A percentile compares a stretch with the other conserved stretches of the same genome.
Conservation (phyloP, 2,888 invertebrate genomes). For the Apodemia duryi region DNA sequence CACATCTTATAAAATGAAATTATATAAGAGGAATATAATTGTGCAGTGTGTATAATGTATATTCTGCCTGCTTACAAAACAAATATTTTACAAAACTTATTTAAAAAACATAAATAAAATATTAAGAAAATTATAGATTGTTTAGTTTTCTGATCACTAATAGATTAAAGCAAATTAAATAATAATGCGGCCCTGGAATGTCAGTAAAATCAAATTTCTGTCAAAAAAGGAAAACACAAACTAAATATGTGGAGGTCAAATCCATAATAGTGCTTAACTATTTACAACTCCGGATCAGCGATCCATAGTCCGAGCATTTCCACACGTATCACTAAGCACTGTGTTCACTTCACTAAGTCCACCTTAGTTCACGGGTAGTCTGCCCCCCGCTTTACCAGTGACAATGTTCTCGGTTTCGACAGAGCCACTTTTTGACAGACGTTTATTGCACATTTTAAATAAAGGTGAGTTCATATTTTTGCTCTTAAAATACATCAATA, state of each 20-base stretch:
- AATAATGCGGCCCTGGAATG: neutral
- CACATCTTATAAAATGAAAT: no score
- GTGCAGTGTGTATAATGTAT: no score
- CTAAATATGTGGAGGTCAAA: conserved; percentile 47
- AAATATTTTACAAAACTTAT: no score
- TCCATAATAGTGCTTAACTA: conserved; percentile 65
- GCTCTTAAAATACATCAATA: neutral
- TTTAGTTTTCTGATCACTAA: no score
- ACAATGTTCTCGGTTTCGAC: conserved; percentile 63
- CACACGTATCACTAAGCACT: conserved; percentile 47
- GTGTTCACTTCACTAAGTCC: conserved; percentile 21
- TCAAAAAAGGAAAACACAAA: conserved; percentile 1
- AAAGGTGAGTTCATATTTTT: neutral
- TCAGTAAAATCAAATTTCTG: neutral
- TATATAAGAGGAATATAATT: no score
- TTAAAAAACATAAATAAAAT: no score
- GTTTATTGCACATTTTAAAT: conserved; percentile 12
- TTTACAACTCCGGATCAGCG: conserved; percentile 56
- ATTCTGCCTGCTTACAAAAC: no score
- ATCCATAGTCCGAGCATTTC: conserved; percentile 34
- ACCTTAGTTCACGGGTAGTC: conserved; percentile 25
- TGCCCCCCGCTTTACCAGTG: conserved; percentile 68
- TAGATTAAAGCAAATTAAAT: neutral
- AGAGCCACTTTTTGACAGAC: conserved; percentile 20
- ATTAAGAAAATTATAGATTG: no score